Evolutionary conservation across 2,888 invertebrate species (phyloP).

Genomic region (Tenthredo scrophulariae): DNA sequence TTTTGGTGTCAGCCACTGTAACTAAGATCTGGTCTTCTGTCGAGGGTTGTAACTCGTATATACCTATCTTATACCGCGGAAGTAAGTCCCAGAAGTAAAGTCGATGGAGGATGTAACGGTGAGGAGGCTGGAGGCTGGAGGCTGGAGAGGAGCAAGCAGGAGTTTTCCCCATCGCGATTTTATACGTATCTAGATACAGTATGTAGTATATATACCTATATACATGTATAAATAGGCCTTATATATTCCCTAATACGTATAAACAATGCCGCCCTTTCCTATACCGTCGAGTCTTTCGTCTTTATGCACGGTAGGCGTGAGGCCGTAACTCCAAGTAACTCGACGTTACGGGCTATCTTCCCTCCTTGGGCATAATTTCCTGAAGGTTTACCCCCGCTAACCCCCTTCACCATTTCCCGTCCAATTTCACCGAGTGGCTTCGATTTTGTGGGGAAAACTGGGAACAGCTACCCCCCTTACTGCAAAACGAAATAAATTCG

Average conservation of each 20-base stretch:
- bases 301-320: conserved; percentile 23
- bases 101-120: not conserved
- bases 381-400: not conserved
- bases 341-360: conserved; percentile 36
- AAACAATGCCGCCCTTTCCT: conserved; percentile 34
- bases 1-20: conserved; percentile 16
- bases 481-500: conserved; percentile 17
- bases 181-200: not conserved
- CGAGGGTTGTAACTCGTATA: not conserved
- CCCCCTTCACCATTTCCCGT: not conserved
- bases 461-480: not conserved
- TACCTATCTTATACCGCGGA: not conserved
- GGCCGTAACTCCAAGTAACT: conserved; percentile 35
- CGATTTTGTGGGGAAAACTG: conserved; percentile 34
- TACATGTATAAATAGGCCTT: conserved; percentile 30
- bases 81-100: conserved; percentile 14
- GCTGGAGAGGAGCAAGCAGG: not conserved
- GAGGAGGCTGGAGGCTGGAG: not conserved
- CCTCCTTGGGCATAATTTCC: conserved; percentile 44
- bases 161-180: not conserved
- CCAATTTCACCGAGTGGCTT: conserved; percentile 51
- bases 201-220: not conserved
- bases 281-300: not conserved
- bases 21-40: not conserved
- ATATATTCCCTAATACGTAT: conserved; percentile 33